A percentile compares a stretch with the other conserved stretches of the same genome.
These are phyloP conservation scores for Psittacula echo DNA, from an alignment of 2,797 vertebrate species.

Conservation along the genomic window DNA sequence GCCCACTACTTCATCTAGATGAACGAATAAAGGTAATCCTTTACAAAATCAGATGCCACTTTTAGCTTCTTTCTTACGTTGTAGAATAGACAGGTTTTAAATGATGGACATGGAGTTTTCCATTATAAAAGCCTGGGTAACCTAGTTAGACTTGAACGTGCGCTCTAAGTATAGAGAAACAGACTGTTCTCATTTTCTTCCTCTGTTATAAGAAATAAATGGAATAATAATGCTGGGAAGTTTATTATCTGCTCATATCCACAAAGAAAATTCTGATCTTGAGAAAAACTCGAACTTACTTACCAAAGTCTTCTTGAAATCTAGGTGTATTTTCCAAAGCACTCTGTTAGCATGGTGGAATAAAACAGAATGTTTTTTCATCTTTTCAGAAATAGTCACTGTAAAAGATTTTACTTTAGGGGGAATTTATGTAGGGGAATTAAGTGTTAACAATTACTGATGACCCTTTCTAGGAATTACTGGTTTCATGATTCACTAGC, in stretches of 20 bases:
- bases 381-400: not conserved
- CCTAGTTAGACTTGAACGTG: not conserved
- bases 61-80: not conserved
- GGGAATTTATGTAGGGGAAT: not conserved
- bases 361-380: not conserved
- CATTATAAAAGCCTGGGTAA: not conserved
- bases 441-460: not conserved
- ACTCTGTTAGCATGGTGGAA: not conserved
- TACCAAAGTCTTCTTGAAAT: not conserved
- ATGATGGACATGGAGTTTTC: not conserved
- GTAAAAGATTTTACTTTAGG: not conserved
- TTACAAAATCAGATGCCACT: not conserved
- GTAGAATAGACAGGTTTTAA: not conserved
- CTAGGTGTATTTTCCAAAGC: not conserved
- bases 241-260: not conserved
- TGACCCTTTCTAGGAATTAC: not conserved
- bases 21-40: not conserved
- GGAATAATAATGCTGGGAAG: not conserved
- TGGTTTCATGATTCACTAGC: not conserved
- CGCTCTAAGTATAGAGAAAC: not conserved
- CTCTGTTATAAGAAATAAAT: not conserved
- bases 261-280: not conserved
- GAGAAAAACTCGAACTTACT: not conserved
- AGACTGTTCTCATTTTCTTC: not conserved
- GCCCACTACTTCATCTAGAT: not conserved